Base-by-base conservation (phyloP, 2,888 invertebrate genomes). In the Eledone cirrhosa region DNA sequence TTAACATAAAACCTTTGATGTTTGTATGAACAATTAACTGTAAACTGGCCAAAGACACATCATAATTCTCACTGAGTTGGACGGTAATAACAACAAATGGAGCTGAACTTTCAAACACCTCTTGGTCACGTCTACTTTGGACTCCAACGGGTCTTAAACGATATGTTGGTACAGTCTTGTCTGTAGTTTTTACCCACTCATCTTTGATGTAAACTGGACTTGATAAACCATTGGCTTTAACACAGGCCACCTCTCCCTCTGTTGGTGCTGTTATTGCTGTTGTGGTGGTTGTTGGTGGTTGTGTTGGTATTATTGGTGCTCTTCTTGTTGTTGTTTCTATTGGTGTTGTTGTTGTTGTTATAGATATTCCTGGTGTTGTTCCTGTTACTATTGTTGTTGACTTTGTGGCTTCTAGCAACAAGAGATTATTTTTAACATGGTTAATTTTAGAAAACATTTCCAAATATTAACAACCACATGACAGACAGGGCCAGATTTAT, bases 11-110 rank as follows among this genome's bases (percentile, higher is more conserved):
- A 22, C 69, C 31, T n/a, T 72, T 72, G 31, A 72, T 14, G 22
- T 72, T 72, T n/a, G n/a, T 72, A 31, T 72, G 22, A 33, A 41
- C 31, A 72, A 33, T 33, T 41, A 72, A n/a, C n/a, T 72, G 69
- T n/a, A 72, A 72, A 22, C 69, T 22, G 33, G 31, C 33, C 22
- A 72, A 33, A 22, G n/a, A 8, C n/a, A 72, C 69, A 31, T 72
- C 69, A n/a, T 11, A 1, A 2, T 33, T 4, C 7, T 72, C 33
- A 33, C 33, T 72, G 7, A 72, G 33, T 72, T 33, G 31, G 33
- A 72, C 69, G 11, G 69, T 72, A 41, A 72, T 72, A 2, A 72
- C n/a, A 22, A 72, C 33, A 33, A 41, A 7, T n/a, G n/a, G 31
- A 16, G 69, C 31, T n/a, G 41, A 72, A 14, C 69, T 72, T 13